phyloP scores from a whole-genome alignment of 1,140 invertebrate genomes.

The Papilio aristodemus region DNA sequence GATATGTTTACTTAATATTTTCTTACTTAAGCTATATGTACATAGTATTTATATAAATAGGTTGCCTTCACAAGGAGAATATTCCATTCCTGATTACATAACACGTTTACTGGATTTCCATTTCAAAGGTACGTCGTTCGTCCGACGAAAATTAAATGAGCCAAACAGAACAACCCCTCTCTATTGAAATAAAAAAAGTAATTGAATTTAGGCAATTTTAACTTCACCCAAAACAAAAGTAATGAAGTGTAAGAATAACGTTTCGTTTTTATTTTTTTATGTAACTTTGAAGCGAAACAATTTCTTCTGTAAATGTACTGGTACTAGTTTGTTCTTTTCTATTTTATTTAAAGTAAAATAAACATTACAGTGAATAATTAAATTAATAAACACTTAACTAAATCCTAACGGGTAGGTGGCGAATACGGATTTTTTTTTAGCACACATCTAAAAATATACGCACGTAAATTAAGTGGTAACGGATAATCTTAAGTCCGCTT shows the following conservation, averaged over 20 bases:
- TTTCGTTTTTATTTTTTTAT: conserved; percentile 8
- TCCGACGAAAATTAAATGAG: conserved; percentile 23
- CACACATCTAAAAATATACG: too few relatives aligned
- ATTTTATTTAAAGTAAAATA: not conserved
- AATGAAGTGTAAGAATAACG: conserved; percentile 19
- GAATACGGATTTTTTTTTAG: not conserved
- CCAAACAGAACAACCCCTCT: conserved; percentile 21
- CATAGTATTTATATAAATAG: conserved; percentile 1
- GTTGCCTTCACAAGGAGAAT: conserved; percentile 7
- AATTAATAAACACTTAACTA: not conserved
- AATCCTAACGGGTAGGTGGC: not conserved
- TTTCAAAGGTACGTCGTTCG: conserved; percentile 20
- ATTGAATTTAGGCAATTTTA: conserved; percentile 24
- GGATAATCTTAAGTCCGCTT: too few relatives aligned
- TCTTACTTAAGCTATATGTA: not conserved
- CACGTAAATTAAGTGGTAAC: too few relatives aligned
- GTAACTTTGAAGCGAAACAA: not conserved
- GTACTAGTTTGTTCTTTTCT: not conserved
- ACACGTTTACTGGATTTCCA: conserved; percentile 21
- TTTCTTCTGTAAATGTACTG: not conserved
- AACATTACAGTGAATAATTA: too few relatives aligned
- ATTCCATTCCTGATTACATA: conserved; percentile 14
- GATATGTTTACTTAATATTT: too few relatives aligned
- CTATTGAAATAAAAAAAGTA: conserved; percentile 20
- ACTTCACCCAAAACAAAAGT: conserved; percentile 21